Percentiles rank a stretch among this genome's conserved stretches.
Evolutionary conservation across 1,140 invertebrate genomes (phyloP).

Genomic region (Sycobia sp.): DNA sequence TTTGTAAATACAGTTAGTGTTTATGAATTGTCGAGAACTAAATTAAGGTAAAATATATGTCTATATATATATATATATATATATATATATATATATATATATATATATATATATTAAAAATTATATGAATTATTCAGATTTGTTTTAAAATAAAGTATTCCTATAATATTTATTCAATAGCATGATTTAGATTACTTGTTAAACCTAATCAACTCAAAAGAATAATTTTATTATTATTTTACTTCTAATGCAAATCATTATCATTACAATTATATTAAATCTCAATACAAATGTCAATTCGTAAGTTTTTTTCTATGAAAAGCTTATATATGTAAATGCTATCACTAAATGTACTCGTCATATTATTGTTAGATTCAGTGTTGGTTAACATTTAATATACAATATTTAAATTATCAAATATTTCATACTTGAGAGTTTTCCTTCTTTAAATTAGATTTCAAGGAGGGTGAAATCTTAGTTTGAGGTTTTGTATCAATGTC

Average conservation of each 20-base stretch:
- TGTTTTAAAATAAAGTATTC: too few relatives aligned
- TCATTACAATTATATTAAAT: neutral
- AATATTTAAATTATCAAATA: neutral
- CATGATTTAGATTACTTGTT: too few relatives aligned
- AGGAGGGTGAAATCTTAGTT: slow-evolving; percentile 16
- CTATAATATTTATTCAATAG: too few relatives aligned
- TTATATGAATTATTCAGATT: too few relatives aligned
- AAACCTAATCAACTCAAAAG: too few relatives aligned
- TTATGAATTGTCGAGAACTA: neutral
- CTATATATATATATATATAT: too few relatives aligned
- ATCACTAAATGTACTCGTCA: too few relatives aligned
- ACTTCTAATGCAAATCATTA: too few relatives aligned
- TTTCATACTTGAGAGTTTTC: slow-evolving; percentile 21
- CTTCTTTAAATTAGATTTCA: neutral
- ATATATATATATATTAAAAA: too few relatives aligned
- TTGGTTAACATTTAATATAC: neutral
- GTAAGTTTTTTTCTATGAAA: neutral
- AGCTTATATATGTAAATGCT: neutral
- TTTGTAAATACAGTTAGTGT: neutral
- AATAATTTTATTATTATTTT: too few relatives aligned
- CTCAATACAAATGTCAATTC: neutral
- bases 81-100: too few relatives aligned
- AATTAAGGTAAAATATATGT: too few relatives aligned
- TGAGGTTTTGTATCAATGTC: neutral
- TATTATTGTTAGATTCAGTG: neutral